phyloP scores from a whole-genome alignment of 2,888 invertebrate species.

The Petrolisthes cinctipes region DNA sequence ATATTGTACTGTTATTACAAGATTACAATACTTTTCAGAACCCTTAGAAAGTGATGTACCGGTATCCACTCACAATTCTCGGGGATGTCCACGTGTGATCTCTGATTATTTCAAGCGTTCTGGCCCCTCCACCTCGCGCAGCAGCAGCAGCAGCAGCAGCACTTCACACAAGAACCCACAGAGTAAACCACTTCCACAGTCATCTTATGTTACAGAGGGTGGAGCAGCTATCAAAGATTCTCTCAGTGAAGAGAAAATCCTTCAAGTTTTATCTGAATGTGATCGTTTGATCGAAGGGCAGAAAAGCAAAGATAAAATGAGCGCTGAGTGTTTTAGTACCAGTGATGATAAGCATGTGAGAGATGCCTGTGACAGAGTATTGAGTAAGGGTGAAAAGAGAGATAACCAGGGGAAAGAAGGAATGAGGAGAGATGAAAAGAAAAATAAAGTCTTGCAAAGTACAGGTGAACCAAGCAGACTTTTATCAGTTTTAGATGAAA shows the following conservation, averaged over 20 bases:
- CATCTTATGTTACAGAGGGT: neutral
- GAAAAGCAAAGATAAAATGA: constrained; percentile 13
- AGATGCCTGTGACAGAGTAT: neutral
- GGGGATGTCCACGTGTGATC: neutral
- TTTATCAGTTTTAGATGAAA: constrained; percentile 12
- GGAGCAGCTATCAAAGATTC: neutral
- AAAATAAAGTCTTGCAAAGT: constrained; percentile 13
- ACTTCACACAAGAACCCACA: constrained; percentile 7
- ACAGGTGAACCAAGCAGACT: constrained; percentile 44
- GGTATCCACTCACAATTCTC: neutral
- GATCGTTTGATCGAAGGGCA: constrained; percentile 45
- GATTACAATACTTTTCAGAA: neutral
- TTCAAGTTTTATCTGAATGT: constrained; percentile 48
- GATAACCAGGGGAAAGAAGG: neutral
- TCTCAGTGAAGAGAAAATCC: constrained; percentile 48
- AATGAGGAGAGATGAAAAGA: neutral
- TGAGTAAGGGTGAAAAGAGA: neutral
- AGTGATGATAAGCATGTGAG: neutral
- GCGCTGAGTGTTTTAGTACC: neutral
- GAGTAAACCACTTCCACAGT: neutral
- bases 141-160: neutral
- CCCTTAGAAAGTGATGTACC: neutral
- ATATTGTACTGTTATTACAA: neutral
- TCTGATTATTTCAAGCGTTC: constrained; percentile 23
- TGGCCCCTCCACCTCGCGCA: neutral